phyloP scores from a whole-genome alignment of 2,797 vertebrate species.

The Melanotaenia boesemani region DNA sequence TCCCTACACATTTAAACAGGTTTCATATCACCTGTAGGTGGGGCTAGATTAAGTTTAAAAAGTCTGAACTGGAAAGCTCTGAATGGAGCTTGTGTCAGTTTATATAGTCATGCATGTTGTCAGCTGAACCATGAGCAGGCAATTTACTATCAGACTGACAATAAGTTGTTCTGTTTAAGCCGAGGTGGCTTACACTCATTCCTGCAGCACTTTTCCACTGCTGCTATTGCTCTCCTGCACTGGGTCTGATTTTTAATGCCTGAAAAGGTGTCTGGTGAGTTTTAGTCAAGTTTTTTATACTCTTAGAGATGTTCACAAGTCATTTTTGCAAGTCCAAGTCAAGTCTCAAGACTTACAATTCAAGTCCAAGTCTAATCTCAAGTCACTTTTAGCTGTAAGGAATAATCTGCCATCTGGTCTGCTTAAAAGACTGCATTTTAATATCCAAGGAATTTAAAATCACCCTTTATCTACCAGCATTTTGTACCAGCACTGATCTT shows the following conservation, averaged over 20 bases:
- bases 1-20: conserved; percentile 6
- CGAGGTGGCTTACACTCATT: conserved; percentile 37
- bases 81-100: conserved; percentile 42
- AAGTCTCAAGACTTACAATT: no score
- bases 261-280: conserved; percentile 1
- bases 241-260: conserved; percentile 13
- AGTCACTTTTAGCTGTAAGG: no score
- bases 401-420: no score
- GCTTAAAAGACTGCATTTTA: no score
- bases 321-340: no score
- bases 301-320: background rate
- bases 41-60: conserved; percentile 52
- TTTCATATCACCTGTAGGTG: conserved; percentile 58
- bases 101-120: conserved; percentile 63
- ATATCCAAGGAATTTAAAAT: no score
- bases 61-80: conserved; percentile 31
- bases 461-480: background rate
- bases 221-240: conserved; percentile 25
- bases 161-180: conserved; percentile 55
- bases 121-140: conserved; percentile 64
- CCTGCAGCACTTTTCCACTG: conserved; percentile 46
- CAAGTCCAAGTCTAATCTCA: no score
- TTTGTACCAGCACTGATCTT: background rate
- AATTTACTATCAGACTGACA: conserved; percentile 61
- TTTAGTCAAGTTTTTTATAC: conserved; percentile 1